A percentile compares a stretch with the other conserved stretches of the same genome.
phyloP scores from a whole-genome alignment of 2,113 vertebrate genomes.

The Pterocles gutturalis region DNA sequence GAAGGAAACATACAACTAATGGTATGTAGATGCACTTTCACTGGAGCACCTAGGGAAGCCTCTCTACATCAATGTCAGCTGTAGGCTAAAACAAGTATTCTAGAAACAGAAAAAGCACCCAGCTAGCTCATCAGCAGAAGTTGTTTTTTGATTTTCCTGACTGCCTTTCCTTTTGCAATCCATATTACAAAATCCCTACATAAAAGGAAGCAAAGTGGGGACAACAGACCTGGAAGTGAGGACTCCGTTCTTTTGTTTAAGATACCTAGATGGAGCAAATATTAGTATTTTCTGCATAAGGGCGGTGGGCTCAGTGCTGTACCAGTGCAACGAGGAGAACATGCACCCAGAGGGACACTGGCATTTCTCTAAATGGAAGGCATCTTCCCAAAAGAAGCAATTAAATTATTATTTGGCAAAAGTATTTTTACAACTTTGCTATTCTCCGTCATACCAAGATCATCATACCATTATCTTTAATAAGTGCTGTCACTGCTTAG shows the following conservation, averaged over 20 bases:
- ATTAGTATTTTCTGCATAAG: not conserved
- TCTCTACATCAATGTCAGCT: not conserved
- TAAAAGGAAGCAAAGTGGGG: not conserved
- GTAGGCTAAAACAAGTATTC: not conserved
- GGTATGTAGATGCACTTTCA: not conserved
- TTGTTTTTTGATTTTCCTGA: not conserved
- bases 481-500: not conserved
- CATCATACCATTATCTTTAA: not conserved
- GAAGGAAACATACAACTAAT: not conserved
- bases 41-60: not conserved
- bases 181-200: not conserved
- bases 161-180: not conserved
- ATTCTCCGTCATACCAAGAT: not conserved
- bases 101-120: not conserved
- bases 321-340: not conserved
- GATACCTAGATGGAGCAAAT: not conserved
- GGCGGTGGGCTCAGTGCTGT: rapidly evolving
- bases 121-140: not conserved
- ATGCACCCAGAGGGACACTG: not conserved
- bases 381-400: not conserved
- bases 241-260: not conserved
- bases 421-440: not conserved
- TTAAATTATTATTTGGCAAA: not conserved
- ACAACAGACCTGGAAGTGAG: not conserved
- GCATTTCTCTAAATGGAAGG: not conserved